Evolutionary conservation across 2,797 vertebrate species (phyloP), one percentile per base, ranked within the genome.

Genomic region (Leptodactylus fallax): DNA sequence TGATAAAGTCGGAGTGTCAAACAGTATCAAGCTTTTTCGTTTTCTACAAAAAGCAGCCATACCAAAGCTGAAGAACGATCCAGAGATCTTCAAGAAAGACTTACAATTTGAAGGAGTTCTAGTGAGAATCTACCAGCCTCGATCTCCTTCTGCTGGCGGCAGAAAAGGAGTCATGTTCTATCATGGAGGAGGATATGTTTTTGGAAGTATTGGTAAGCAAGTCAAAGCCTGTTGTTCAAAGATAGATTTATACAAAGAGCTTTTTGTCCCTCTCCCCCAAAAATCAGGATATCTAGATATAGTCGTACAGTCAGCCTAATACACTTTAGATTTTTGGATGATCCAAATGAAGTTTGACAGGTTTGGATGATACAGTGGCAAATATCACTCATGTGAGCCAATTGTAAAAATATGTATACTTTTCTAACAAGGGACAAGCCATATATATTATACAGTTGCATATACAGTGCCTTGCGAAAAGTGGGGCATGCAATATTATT

Each of bases 41-140:
- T 63, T n/a, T 23, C 8, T 63, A 11, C 12, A 63, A 23, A 63
- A 23, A 23, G 11, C 23, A 12, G 3, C 8, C 9, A 10, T 63
- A 7, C 61, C 61, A 23, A 86, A 89, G 49, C 90, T 86, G 53
- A 91, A 93, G 3, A 84, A 23, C 5, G 93, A 96, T 0, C 77
- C 90, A 0, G 92, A 94, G 10, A 93, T 97, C 3, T 82, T 93
- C 87, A 94, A 96, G 78, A 94, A 94, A 86, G 93, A 98, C 81
- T 55, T 94, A 58, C 90, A 0, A 11, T 97, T 96, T 81, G 93
- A 94, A 0, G 93, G 92, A 0, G 94, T 97, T 72, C 95, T 95
- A 0, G 96, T 97, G 80, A 94, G 94, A 83, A 92, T 97, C 23
- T 98, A 97, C 58, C 95, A 95, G 90, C 96, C 96, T 2, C 95